phyloP scores from a whole-genome alignment of 2,888 invertebrate genomes.

The Diarsia brunnea region DNA sequence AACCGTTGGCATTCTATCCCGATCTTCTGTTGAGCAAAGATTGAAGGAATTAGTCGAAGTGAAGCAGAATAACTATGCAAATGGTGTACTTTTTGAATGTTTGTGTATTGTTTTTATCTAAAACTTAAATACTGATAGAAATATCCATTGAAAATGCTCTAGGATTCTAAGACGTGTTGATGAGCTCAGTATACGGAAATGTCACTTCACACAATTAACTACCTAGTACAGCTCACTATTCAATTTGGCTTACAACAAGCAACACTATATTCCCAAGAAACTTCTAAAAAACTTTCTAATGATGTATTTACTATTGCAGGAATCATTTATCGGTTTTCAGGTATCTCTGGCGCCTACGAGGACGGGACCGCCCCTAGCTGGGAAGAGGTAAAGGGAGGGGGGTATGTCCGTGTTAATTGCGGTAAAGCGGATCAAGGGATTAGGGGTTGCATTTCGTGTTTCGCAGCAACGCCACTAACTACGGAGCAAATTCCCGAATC shows the following conservation, averaged over 20 bases:
- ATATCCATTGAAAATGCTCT: neutral
- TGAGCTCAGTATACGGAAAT: too few relatives aligned
- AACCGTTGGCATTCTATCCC: constrained; percentile 92
- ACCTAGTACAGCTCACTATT: neutral
- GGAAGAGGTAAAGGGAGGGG: too few relatives aligned
- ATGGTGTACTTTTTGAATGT: neutral
- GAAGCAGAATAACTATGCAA: neutral
- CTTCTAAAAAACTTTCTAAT: neutral
- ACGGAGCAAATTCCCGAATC: neutral
- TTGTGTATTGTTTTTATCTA: neutral
- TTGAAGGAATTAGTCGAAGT: constrained; percentile 7
- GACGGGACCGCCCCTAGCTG: too few relatives aligned
- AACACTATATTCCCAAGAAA: neutral
- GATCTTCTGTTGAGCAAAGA: constrained; percentile 92
- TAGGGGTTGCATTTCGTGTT: neutral
- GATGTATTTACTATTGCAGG: neutral
- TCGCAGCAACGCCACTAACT: neutral
- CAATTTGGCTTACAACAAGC: neutral
- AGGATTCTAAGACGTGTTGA: neutral
- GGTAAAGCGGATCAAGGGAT: neutral
- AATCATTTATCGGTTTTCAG: constrained; percentile 8
- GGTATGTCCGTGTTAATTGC: too few relatives aligned
- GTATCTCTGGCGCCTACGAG: neutral
- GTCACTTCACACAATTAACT: too few relatives aligned
- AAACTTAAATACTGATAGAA: neutral